These are phyloP conservation scores for Netelia melanura DNA, from an alignment of 2,888 invertebrate genomes.

Conservation along the genomic window DNA sequence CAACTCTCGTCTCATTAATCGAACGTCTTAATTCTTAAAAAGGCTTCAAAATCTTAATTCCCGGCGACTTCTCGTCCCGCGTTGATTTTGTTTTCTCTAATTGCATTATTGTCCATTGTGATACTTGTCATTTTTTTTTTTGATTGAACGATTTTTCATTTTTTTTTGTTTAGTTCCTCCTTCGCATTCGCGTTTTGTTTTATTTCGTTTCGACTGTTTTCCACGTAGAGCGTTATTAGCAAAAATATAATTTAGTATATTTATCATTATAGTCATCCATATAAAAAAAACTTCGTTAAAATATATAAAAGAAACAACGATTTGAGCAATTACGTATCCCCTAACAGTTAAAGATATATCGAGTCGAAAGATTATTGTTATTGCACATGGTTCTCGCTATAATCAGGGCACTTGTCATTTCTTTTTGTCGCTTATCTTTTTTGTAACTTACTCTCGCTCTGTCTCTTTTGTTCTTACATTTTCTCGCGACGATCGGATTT, in stretches of 20 bases:
- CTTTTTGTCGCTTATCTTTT: constrained; percentile 29
- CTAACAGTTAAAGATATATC: constrained; percentile 66
- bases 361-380: constrained; percentile 77
- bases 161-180: background rate
- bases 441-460: constrained; percentile 31
- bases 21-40: constrained; percentile 30
- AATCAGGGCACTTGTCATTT: constrained; percentile 55
- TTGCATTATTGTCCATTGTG: constrained; percentile 63
- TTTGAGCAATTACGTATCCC: constrained; percentile 82
- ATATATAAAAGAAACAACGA: constrained; percentile 84
- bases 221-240: constrained; percentile 77
- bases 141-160: constrained; percentile 11
- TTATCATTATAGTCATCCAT: constrained; percentile 77
- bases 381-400: constrained; percentile 82
- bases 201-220: constrained; percentile 49
- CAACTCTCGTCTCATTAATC: constrained; percentile 61
- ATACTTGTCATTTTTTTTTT: constrained; percentile 32
- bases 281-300: constrained; percentile 80
- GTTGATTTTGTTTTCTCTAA: constrained; percentile 45
- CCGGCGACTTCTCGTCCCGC: constrained; percentile 11
- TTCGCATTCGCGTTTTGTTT: background rate
- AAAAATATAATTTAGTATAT: constrained; percentile 83
- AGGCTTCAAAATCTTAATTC: constrained; percentile 27
- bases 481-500: constrained; percentile 57
- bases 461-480: constrained; percentile 45